A percentile compares a stretch with the other conserved stretches of the same genome.
phyloP scores from a whole-genome alignment of 2,888 invertebrate genomes.

The Petrophora chlorosata region DNA sequence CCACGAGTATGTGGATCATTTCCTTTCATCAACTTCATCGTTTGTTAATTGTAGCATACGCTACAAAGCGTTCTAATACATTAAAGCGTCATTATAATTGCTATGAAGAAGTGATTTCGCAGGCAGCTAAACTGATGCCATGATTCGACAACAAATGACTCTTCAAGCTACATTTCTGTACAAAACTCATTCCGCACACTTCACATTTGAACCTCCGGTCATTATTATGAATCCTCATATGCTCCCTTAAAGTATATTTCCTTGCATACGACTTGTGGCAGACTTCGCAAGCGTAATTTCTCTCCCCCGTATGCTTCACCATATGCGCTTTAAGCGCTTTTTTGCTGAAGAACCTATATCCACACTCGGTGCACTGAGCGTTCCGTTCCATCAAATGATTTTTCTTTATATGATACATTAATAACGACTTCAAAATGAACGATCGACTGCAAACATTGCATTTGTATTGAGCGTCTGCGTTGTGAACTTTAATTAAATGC shows the following conservation, averaged over 20 bases:
- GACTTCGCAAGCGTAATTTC: slow-evolving; percentile 60
- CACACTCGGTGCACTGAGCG: slow-evolving; percentile 78
- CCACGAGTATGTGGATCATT: no score
- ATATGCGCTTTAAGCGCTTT: slow-evolving; percentile 80
- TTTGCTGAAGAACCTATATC: slow-evolving; percentile 78
- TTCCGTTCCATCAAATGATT: slow-evolving; percentile 77
- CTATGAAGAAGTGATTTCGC: slow-evolving; percentile 14
- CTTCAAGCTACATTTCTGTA: slow-evolving; percentile 72
- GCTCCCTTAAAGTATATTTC: slow-evolving; percentile 65
- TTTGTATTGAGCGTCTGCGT: slow-evolving; percentile 69
- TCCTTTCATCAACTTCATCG: no score
- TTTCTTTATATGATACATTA: slow-evolving; percentile 73
- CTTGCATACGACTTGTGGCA: slow-evolving; percentile 72
- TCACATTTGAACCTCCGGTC: slow-evolving; percentile 69
- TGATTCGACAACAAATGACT: slow-evolving; percentile 70
- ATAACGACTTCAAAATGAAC: slow-evolving; percentile 63
- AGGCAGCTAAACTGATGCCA: slow-evolving; percentile 45
- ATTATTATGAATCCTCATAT: slow-evolving; percentile 73
- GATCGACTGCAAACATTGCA: slow-evolving; percentile 68
- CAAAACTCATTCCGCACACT: slow-evolving; percentile 61
- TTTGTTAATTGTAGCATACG: no score
- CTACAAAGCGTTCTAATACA: background rate
- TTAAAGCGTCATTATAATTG: background rate
- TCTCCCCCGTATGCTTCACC: slow-evolving; percentile 74
- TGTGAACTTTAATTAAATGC: slow-evolving; percentile 70